Base-by-base conservation (phyloP, 2,888 invertebrate genomes). In the Ptilodon capucinus region DNA sequence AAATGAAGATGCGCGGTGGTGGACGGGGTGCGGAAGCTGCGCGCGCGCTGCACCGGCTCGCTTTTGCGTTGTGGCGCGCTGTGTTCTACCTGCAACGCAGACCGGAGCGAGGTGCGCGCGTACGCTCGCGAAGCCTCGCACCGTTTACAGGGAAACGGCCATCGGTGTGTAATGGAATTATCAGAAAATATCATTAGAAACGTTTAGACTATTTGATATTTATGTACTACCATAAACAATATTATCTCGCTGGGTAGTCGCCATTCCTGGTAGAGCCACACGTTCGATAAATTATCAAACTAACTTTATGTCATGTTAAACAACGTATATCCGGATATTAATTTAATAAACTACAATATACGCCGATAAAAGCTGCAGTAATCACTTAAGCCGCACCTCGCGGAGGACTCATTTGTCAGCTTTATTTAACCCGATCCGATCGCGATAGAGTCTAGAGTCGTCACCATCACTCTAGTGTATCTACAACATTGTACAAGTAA, bases 21-120 rank as follows among this genome's bases (percentile, higher is more conserved):
- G 68, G 68, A 51, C 66, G 65, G 44, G 85, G 86, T 48, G 84
- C 83, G 64, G 92, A 93, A 40, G 92, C 93, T 9, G 92, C 92
- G 59, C 92, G 93, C 49, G 88, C 94, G 61, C 86, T 95, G 54
- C 94, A 95, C 69, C 92, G 94, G 48, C 92, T 95, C 28, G 95
- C 95, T 32, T 95, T 95, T 71, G 94, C 95, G 23, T 90, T 95
- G 52, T 95, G 95, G 95, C 93, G 95, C 63, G 94, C 94, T 45
- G 94, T 95, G 36, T 93, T 95, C 75, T 93, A 94, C 74, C 91
- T 95, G 60, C 94, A 95, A 79, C 81, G 92, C 70, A 85, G 84
- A 16, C 80, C 76, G 1, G 55, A 52, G 34, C 67, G 68, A 2
- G 59, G 57, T 0, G 46, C 65, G 1, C 68, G 65, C 0, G 41